phyloP scores from a whole-genome alignment of 2,113 vertebrate genomes.

The Telmatochromis brachygnathus region DNA sequence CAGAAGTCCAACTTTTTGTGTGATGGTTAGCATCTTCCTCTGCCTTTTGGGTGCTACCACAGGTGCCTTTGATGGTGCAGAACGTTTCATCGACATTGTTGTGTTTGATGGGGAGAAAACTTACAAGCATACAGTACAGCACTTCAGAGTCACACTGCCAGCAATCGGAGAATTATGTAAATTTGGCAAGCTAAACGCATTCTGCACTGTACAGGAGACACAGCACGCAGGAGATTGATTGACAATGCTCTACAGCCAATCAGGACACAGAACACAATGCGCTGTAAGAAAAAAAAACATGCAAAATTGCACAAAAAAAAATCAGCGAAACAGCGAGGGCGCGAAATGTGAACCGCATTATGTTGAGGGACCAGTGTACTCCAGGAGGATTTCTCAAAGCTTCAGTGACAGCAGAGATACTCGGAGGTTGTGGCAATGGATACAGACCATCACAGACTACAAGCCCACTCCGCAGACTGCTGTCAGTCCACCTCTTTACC shows the following conservation, averaged over 20 bases:
- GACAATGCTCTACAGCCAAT: not conserved
- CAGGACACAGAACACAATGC: not conserved
- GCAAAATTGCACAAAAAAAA: not conserved
- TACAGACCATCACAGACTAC: not conserved
- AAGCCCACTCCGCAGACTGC: rapidly evolving
- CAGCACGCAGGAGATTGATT: not conserved
- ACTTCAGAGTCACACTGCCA: not conserved
- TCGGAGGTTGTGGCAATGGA: rapidly evolving
- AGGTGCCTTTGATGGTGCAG: not conserved
- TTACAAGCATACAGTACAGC: not conserved
- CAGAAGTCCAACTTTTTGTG: not conserved
- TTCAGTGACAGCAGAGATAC: not conserved
- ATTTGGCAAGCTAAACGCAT: not conserved
- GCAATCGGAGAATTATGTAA: rapidly evolving
- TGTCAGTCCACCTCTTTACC: not conserved
- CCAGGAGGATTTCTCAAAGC: not conserved
- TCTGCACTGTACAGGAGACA: not conserved
- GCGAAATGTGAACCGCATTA: not conserved
- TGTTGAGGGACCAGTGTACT: not conserved
- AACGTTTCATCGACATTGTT: not conserved
- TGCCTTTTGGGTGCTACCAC: not conserved
- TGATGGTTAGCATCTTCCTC: not conserved
- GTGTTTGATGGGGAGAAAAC: not conserved
- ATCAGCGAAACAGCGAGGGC: not conserved
- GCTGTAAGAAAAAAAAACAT: not conserved